Evolutionary conservation across 92 coral and sea anemone species (phyloP).

Genomic region (Palythoa caribaeorum): DNA sequence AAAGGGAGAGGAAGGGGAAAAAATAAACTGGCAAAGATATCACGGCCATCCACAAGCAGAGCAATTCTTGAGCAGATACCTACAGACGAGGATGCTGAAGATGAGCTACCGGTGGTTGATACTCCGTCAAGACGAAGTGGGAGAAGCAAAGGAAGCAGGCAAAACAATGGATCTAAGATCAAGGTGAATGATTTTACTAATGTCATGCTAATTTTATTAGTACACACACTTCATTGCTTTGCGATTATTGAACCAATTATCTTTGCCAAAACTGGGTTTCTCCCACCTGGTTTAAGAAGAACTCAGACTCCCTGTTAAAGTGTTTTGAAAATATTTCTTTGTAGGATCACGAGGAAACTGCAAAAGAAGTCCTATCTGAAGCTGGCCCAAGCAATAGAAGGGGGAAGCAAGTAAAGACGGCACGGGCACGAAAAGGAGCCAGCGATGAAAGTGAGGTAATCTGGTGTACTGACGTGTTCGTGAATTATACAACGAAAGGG

Average conservation of each 20-base stretch:
- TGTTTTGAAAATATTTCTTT: too few relatives aligned
- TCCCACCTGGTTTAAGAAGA: too few relatives aligned
- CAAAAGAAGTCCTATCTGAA: neutral
- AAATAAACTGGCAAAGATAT: slow-evolving; percentile 46
- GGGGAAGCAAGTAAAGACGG: neutral
- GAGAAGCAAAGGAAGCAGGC: slow-evolving; percentile 28
- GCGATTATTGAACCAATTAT: neutral
- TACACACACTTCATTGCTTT: neutral
- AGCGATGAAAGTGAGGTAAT: slow-evolving; percentile 31
- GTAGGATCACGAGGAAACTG: neutral
- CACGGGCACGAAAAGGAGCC: neutral
- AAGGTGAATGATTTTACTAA: slow-evolving; percentile 8
- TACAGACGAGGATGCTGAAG: slow-evolving; percentile 38
- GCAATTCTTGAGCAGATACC: slow-evolving; percentile 16
- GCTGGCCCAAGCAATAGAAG: slow-evolving; percentile 20
- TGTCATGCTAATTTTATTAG: neutral
- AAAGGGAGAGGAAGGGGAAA: slow-evolving; percentile 53
- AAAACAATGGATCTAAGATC: neutral
- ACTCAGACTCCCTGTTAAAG: too few relatives aligned
- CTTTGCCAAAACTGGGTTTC: neutral
- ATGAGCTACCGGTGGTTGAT: neutral
- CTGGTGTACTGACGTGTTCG: neutral
- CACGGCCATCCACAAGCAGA: slow-evolving; percentile 23
- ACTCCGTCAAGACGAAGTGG: slow-evolving; percentile 38
- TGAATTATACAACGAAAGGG: neutral